Conservation (phyloP, 2,888 invertebrate species). For the Endotricha flammealis region DNA sequence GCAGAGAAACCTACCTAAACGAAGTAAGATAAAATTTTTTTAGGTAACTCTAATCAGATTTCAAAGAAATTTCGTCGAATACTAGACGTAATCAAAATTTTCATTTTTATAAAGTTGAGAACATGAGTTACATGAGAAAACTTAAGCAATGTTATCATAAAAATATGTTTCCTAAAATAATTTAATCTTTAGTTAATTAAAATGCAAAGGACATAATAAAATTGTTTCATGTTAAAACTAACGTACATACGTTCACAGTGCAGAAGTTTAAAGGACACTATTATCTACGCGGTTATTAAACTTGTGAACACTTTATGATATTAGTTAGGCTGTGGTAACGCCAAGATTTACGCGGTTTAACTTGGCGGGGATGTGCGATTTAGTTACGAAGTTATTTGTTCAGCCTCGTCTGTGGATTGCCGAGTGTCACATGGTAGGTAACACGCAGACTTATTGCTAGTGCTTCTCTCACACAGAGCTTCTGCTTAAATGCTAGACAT, state of each 20-base stretch:
- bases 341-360: conserved; percentile 13
- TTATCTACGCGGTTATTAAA: conserved; percentile 1
- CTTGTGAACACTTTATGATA: conserved; percentile 6
- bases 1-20: too few relatives aligned
- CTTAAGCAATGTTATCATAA: too few relatives aligned
- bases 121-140: too few relatives aligned
- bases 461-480: not conserved
- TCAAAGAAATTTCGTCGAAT: too few relatives aligned
- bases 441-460: not conserved
- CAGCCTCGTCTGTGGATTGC: conserved; percentile 18
- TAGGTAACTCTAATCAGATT: too few relatives aligned
- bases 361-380: conserved; percentile 18
- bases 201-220: too few relatives aligned
- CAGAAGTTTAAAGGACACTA: not conserved
- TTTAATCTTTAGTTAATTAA: too few relatives aligned
- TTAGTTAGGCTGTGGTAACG: conserved; percentile 1
- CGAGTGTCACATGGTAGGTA: conserved; percentile 11
- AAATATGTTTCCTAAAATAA: too few relatives aligned
- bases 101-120: too few relatives aligned
- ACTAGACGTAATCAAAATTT: too few relatives aligned
- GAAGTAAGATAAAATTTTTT: too few relatives aligned
- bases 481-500: not conserved
- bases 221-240: too few relatives aligned
- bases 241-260: not conserved
- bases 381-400: conserved; percentile 23